Conservation (phyloP, 2,113 vertebrate genomes). For the Charadrius vociferus region DNA sequence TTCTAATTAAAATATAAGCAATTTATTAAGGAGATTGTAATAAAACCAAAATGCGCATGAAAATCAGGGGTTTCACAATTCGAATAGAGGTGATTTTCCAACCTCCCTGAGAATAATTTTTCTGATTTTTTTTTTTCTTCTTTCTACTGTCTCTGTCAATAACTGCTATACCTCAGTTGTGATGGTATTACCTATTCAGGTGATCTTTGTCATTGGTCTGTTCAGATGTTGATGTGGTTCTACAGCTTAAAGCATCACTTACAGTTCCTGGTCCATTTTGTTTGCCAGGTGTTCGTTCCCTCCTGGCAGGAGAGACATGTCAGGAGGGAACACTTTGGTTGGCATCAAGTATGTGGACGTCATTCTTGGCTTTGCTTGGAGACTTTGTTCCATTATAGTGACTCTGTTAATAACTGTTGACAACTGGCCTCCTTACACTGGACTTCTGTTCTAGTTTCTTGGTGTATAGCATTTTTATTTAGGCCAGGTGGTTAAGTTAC, state of each 20-base stretch:
- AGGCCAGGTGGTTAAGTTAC: not conserved
- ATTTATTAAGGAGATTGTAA: not conserved
- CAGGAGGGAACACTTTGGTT: not conserved
- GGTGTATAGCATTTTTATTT: not conserved
- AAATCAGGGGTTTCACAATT: not conserved
- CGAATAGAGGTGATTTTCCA: not conserved
- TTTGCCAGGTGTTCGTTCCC: not conserved
- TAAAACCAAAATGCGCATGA: not conserved
- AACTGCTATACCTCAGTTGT: not conserved
- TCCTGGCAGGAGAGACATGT: not conserved
- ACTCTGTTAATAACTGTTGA: not conserved
- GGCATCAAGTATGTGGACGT: not conserved
- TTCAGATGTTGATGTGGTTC: not conserved
- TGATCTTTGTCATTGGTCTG: not conserved
- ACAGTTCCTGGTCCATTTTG: not conserved
- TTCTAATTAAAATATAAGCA: not conserved
- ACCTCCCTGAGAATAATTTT: not conserved
- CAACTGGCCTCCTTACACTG: not conserved
- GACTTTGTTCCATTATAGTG: not conserved
- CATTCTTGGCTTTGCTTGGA: not conserved
- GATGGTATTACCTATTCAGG: not conserved
- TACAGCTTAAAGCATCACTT: not conserved
- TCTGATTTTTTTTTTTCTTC: not conserved
- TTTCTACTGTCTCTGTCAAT: not conserved
- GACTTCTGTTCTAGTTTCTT: not conserved